Base-by-base conservation (phyloP, 2,113 vertebrate species). In the Megaleporinus macrocephalus region DNA sequence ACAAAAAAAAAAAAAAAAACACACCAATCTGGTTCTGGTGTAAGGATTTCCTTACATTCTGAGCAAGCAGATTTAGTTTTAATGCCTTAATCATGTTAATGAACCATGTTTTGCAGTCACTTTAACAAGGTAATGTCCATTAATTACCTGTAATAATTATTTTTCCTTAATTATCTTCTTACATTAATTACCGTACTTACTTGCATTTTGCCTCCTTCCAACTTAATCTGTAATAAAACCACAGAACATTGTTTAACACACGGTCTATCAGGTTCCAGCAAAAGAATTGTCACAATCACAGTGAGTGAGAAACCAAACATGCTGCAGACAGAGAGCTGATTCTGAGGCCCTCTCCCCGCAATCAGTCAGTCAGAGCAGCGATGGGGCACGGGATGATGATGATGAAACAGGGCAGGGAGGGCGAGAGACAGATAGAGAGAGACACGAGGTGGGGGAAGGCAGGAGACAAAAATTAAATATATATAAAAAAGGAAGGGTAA, bases 321-420 rank as follows among this genome's bases (percentile, higher is more conserved):
- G 76, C 76, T 55, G 63, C 65, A 33, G 77, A 85, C 80, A 83
- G 61, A 82, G 33, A 78, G 70, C 71, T 79, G 71, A 72, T 72
- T 76, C 41, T 71, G 51, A 77, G 63, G 55, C 61, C 73, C 59
- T 73, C 41, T 44, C 49, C 80, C 53, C 71, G 62, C 80, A 63
- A 47, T 29, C 55, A 75, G 81, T 80, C 81, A 81, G 74, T 83
- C 53, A 53, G 41, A 83, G 78, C 85, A 78, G 82, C 72, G 78
- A 82, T 79, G 72, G 57, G 78, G 74, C 81, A 69, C 68, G 14
- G 72, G 73, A 85, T 79, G 76, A 80, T 59, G 76, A 80, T 59
- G 36, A 83, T 65, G 81, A 73, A 75, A 82, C 80, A 78, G 76
- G 71, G 71, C 76, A 71, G 80, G 72, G 59, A 57, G 47, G 76